Conservation (phyloP, 2,888 invertebrate genomes). For the Cordilura impudica region DNA sequence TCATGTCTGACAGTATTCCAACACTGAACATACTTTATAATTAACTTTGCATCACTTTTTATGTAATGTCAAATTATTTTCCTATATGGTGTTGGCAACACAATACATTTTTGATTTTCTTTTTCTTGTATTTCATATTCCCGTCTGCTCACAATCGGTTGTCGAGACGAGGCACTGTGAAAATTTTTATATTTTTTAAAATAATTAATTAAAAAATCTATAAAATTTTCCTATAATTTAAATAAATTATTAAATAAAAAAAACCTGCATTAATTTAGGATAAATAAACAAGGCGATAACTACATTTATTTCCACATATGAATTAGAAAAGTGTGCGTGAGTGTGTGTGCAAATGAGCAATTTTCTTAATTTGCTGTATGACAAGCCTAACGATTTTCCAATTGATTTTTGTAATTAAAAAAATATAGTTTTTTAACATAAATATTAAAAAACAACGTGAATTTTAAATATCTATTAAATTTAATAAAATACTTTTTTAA, state of each 20-base stretch:
- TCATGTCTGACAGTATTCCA: no score
- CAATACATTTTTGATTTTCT: neutral
- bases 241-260: conserved; percentile 3
- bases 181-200: conserved; percentile 49
- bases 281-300: conserved; percentile 5
- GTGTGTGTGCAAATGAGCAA: conserved; percentile 57
- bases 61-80: no score
- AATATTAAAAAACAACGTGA: neutral
- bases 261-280: neutral
- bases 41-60: no score
- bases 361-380: conserved; percentile 30
- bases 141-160: conserved; percentile 47
- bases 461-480: conserved; percentile 14
- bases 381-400: conserved; percentile 56
- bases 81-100: no score
- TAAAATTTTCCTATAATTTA: conserved; percentile 26
- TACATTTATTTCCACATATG: conserved; percentile 9
- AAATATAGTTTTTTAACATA: conserved; percentile 1
- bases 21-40: no score
- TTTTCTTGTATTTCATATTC: conserved; percentile 6
- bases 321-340: conserved; percentile 27
- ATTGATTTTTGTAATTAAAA: conserved; percentile 36
- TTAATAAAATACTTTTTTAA: neutral
- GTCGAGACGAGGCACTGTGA: conserved; percentile 45
- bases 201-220: conserved; percentile 26